A percentile compares a stretch with the other conserved stretches of the same genome.
Evolutionary conservation across 2,797 vertebrate genomes (phyloP).

Genomic region (Peromyscus nudipes): DNA sequence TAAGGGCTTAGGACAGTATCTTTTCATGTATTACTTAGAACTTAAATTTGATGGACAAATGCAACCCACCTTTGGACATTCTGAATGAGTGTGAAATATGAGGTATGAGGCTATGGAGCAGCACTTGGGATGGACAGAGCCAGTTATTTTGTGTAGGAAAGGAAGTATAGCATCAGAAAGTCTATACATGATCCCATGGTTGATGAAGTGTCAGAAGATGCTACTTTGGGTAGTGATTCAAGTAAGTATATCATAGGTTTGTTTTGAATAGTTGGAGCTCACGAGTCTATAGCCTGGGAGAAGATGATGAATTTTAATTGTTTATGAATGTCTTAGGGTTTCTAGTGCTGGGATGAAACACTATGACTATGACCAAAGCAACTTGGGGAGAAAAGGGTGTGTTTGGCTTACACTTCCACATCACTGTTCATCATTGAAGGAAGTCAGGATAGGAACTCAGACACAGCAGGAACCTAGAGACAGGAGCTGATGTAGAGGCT

Average conservation of each 20-base stretch:
- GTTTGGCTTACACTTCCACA: not conserved
- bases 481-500: not conserved
- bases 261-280: constrained; percentile 34
- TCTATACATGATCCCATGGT: not conserved
- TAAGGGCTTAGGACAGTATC: not conserved
- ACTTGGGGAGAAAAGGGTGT: not conserved
- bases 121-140: constrained; percentile 1
- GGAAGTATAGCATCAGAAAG: not conserved
- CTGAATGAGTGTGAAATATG: not conserved
- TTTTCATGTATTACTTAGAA: not conserved
- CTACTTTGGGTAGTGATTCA: not conserved
- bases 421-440: not conserved
- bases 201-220: not conserved
- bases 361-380: not conserved
- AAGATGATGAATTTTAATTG: not conserved
- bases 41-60: not conserved
- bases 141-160: not conserved
- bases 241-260: not conserved
- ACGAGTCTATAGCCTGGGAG: not conserved
- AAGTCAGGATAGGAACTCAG: not conserved
- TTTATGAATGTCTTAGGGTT: not conserved
- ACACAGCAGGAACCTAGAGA: not conserved
- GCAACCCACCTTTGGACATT: not conserved
- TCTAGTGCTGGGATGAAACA: not conserved
- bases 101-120: not conserved